Percentiles rank a stretch among this genome's conserved stretches.
Conservation (phyloP, 2,113 vertebrate genomes). For the Peromyscus polionotus region DNA sequence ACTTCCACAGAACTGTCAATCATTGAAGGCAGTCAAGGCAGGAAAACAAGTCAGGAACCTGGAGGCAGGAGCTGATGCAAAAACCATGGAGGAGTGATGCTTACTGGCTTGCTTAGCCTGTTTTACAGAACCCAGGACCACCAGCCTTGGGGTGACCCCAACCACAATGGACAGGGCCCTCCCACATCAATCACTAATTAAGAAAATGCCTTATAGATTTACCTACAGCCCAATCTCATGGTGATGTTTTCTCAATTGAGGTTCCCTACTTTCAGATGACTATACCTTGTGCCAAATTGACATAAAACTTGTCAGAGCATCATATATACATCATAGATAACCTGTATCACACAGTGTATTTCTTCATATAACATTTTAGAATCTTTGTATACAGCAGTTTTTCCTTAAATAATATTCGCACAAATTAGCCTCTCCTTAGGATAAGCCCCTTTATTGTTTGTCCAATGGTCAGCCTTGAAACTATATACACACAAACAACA, state of each 20-base stretch:
- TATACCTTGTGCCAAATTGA: background rate
- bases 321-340: background rate
- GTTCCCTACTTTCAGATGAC: background rate
- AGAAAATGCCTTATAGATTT: no score
- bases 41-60: no score
- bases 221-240: no score
- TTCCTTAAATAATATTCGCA: background rate
- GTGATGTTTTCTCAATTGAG: background rate
- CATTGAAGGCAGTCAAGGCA: no score
- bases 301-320: background rate
- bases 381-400: background rate
- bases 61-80: no score
- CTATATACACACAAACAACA: background rate
- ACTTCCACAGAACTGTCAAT: no score
- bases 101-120: no score
- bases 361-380: slow-evolving; percentile 26
- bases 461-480: background rate
- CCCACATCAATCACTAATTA: no score
- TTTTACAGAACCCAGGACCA: no score
- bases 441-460: background rate
- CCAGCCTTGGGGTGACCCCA: no score
- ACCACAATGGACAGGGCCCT: no score
- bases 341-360: background rate
- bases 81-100: no score
- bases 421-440: background rate